Evolutionary conservation across 2,797 vertebrate genomes (phyloP).

Genomic region (Microcaecilia unicolor): DNA sequence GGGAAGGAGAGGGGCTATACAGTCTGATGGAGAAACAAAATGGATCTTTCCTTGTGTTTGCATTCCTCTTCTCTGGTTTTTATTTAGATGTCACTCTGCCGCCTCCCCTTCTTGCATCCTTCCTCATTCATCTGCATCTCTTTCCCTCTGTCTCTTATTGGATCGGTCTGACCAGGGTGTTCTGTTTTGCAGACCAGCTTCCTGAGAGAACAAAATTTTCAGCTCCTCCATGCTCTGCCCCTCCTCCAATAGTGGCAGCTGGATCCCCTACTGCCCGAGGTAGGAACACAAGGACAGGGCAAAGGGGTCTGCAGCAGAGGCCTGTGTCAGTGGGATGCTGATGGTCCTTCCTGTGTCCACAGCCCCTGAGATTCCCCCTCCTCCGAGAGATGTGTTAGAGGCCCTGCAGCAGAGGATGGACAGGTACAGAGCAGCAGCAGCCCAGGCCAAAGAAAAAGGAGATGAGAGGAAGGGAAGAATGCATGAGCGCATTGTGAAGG

Average conservation of each 20-base stretch:
- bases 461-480: slow-evolving; percentile 84
- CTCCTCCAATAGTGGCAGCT: slow-evolving; percentile 11
- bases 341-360: not conserved
- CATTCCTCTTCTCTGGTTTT: not conserved
- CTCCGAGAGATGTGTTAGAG: slow-evolving; percentile 65
- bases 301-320: not conserved
- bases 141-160: rapidly evolving
- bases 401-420: slow-evolving; percentile 85
- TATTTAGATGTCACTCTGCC: no score
- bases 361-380: slow-evolving; percentile 41
- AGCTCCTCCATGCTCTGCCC: slow-evolving; percentile 10
- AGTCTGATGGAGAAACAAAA: no score
- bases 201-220: slow-evolving; percentile 4
- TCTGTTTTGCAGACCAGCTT: slow-evolving; percentile 29
- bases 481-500: slow-evolving; percentile 86
- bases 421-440: slow-evolving; percentile 67
- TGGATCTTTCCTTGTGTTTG: no score
- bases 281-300: no score
- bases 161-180: not conserved
- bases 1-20: no score
- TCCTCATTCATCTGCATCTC: no score
- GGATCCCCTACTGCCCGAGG: not conserved
- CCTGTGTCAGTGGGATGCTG: no score
- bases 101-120: not conserved
- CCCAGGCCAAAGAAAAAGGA: slow-evolving; percentile 72